phyloP scores from a whole-genome alignment of 2,797 vertebrate genomes.

The Babyrousa celebensis region DNA sequence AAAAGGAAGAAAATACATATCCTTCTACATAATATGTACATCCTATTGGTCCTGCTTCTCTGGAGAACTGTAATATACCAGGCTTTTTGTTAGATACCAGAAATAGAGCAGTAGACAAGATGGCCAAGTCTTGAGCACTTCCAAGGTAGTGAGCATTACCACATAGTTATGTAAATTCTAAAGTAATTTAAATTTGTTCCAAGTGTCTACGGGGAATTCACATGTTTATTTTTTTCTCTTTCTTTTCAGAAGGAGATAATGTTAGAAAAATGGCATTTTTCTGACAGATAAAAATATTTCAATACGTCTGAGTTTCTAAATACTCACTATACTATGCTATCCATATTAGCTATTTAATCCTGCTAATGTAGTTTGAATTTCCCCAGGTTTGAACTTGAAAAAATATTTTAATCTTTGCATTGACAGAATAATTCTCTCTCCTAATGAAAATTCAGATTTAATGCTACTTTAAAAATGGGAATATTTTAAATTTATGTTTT shows the following conservation, averaged over 20 bases:
- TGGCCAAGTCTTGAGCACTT: background rate
- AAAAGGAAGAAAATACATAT: too few species aligned
- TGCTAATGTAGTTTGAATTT: slow-evolving; percentile 33
- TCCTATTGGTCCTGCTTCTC: background rate
- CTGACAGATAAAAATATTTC: background rate
- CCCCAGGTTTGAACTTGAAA: slow-evolving; percentile 26
- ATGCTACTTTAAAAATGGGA: background rate
- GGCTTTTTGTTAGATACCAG: background rate
- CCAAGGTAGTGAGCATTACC: background rate
- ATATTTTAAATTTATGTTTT: slow-evolving; percentile 55
- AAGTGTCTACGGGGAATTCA: background rate
- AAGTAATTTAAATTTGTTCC: background rate
- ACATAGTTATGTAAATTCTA: background rate
- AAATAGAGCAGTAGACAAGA: background rate
- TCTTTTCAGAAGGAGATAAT: background rate
- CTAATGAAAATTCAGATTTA: slow-evolving; percentile 61
- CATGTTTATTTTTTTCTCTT: background rate
- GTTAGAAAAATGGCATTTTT: background rate
- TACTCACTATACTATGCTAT: background rate
- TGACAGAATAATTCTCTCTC: slow-evolving; percentile 9
- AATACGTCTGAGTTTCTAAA: background rate
- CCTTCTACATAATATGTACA: background rate
- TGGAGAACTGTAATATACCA: background rate
- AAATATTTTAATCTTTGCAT: background rate
- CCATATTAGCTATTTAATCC: background rate